Percentiles rank a stretch among this genome's conserved stretches.
These are phyloP conservation scores for Mus minutoides DNA, from an alignment of 2,797 vertebrate species.

Conservation along the genomic window DNA sequence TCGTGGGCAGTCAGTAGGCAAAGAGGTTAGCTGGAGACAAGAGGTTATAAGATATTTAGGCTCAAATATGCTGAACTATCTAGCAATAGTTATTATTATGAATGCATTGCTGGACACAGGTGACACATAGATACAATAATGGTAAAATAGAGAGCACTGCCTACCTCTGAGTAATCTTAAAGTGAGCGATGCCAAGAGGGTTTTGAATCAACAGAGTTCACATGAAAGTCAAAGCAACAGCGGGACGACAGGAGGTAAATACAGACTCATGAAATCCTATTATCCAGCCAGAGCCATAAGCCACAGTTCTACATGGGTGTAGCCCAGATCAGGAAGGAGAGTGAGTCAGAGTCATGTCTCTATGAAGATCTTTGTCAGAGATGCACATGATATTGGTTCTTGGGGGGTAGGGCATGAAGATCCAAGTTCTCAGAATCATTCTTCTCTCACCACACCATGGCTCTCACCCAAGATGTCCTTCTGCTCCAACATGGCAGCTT, in stretches of 20 bases:
- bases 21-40: not conserved
- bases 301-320: not conserved
- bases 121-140: not conserved
- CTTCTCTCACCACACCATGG: not conserved
- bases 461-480: not conserved
- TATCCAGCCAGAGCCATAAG: not conserved
- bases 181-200: not conserved
- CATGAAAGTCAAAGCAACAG: not conserved
- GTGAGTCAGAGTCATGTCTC: not conserved
- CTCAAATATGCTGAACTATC: conserved; percentile 3
- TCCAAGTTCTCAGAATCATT: not conserved
- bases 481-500: not conserved
- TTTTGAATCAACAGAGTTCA: not conserved
- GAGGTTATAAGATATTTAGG: not conserved
- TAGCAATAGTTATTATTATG: not conserved
- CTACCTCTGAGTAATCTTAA: not conserved
- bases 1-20: not conserved
- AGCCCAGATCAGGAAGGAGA: not conserved
- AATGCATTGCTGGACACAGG: not conserved
- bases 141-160: not conserved
- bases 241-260: not conserved
- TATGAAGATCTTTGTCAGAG: not conserved
- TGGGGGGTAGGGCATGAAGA: not conserved
- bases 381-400: not conserved
- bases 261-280: not conserved